Conservation (phyloP, 1,140 invertebrate species). For the Doryteuthis pealeii region DNA sequence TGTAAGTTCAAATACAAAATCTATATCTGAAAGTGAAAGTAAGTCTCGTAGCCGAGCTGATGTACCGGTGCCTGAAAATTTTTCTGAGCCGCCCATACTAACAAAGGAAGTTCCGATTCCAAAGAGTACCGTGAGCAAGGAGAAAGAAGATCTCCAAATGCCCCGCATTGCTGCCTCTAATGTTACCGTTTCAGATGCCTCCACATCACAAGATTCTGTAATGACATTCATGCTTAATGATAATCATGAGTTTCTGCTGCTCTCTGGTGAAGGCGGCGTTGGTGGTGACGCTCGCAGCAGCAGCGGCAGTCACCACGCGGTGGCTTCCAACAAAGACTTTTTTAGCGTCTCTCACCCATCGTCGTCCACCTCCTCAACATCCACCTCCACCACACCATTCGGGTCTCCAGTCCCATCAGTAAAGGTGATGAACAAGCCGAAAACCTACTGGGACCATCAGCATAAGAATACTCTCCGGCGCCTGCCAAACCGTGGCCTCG, state of each 20-base stretch:
- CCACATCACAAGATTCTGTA: background rate
- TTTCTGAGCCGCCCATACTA: background rate
- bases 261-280: too few species aligned
- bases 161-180: background rate
- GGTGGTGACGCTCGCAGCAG: too few species aligned
- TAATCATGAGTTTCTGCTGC: background rate
- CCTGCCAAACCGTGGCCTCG: background rate
- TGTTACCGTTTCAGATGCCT: background rate
- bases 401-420: background rate
- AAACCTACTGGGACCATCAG: slow-evolving; percentile 1
- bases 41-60: too few species aligned
- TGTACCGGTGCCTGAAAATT: background rate
- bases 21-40: too few species aligned
- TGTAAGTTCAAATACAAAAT: too few species aligned
- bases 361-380: background rate
- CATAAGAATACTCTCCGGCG: slow-evolving; percentile 4
- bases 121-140: background rate
- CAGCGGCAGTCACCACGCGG: too few species aligned
- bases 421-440: slow-evolving; percentile 1
- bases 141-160: background rate
- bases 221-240: slow-evolving; percentile 2
- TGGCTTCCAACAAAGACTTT: background rate
- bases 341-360: background rate
- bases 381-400: background rate
- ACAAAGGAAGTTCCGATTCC: background rate